phyloP scores from a whole-genome alignment of 53 echinoderm and acorn worm species.

The Antedon mediterranea region DNA sequence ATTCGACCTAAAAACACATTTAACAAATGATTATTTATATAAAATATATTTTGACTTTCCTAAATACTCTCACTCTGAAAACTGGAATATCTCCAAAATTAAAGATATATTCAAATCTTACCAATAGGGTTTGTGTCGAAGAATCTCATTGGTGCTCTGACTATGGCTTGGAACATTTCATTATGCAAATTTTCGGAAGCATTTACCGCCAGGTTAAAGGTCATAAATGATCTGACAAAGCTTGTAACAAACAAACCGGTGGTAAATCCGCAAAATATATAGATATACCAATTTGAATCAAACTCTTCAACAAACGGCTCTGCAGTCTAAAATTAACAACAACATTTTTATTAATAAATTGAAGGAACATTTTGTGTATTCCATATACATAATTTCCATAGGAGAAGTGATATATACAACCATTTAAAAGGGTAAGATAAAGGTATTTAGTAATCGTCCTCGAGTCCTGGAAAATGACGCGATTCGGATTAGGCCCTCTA shows the following conservation, averaged over 20 bases:
- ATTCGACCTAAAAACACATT: conserved; percentile 42
- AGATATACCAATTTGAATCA: neutral
- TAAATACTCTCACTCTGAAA: too few relatives aligned
- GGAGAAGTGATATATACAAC: too few relatives aligned
- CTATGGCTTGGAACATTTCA: conserved; percentile 41
- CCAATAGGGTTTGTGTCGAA: conserved; percentile 57
- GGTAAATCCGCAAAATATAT: conserved; percentile 16
- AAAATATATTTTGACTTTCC: neutral
- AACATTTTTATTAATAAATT: neutral
- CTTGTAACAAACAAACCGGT: neutral
- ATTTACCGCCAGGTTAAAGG: conserved; percentile 28
- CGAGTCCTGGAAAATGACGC: too few relatives aligned
- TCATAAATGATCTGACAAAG: conserved; percentile 27
- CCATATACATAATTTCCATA: too few relatives aligned
- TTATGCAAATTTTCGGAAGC: conserved; percentile 42
- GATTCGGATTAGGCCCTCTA: too few relatives aligned
- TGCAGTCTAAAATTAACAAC: neutral
- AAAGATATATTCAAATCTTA: conserved; percentile 4
- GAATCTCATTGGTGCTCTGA: conserved; percentile 50
- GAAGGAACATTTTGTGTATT: too few relatives aligned
- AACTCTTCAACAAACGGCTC: neutral
- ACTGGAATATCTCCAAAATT: too few relatives aligned
- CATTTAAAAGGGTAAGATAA: too few relatives aligned
- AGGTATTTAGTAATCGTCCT: too few relatives aligned
- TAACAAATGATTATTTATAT: neutral